phyloP scores from a whole-genome alignment of 2,113 vertebrate species.

The Myrmecophaga tridactyla region DNA sequence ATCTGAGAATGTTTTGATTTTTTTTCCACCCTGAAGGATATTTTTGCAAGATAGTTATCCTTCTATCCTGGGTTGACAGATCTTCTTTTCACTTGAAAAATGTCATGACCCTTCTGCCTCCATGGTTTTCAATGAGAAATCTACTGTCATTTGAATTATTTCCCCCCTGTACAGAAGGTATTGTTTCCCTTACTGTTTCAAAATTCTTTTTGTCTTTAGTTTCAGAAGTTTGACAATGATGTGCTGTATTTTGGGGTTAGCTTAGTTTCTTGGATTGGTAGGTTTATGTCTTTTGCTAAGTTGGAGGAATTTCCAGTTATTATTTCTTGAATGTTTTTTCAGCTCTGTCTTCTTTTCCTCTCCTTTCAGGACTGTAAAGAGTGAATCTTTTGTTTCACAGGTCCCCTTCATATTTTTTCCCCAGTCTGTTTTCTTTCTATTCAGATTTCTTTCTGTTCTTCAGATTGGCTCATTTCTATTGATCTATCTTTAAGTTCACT shows the following conservation, averaged over 20 bases:
- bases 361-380: not conserved
- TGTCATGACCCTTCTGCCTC: not conserved
- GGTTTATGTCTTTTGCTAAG: not conserved
- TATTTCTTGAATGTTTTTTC: no score
- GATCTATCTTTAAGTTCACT: no score
- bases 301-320: not conserved
- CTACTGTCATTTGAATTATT: no score
- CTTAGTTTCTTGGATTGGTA: not conserved
- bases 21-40: not conserved
- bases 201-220: no score
- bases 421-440: no score
- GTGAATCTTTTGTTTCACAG: not conserved
- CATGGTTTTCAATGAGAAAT: not conserved
- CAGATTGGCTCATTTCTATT: not conserved
- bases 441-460: not conserved
- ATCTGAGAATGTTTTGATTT: not conserved
- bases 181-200: no score
- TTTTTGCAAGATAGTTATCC: not conserved
- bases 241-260: not conserved
- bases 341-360: not conserved
- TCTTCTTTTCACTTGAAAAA: not conserved
- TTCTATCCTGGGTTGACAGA: not conserved
- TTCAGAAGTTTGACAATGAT: no score
- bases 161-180: no score
- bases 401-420: not conserved